Conservation (phyloP, 2,888 invertebrate genomes). For the Lampropteryx suffumata region DNA sequence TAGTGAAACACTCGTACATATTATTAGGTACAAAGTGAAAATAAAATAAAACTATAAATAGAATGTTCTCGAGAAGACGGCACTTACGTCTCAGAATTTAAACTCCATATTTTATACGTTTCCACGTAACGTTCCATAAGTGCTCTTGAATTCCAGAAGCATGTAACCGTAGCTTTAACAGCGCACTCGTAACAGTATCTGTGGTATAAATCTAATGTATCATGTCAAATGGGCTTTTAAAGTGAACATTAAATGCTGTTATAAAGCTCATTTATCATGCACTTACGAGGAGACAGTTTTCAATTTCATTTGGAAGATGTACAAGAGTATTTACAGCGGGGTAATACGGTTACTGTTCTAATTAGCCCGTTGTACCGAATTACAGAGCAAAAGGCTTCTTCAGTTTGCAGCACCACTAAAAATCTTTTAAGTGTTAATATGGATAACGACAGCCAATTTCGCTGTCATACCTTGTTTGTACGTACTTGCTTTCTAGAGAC, state of each 20-base stretch:
- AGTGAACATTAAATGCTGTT: constrained; percentile 9
- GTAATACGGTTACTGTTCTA: no score
- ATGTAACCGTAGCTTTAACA: constrained; percentile 21
- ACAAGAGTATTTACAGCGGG: not conserved
- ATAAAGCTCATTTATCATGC: constrained; percentile 7
- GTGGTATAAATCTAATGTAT: constrained; percentile 17
- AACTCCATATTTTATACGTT: constrained; percentile 27
- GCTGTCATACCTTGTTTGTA: no score
- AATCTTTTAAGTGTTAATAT: no score
- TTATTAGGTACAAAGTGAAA: no score
- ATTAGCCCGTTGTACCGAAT: no score
- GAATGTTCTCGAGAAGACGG: constrained; percentile 3
- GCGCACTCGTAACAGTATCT: constrained; percentile 9
- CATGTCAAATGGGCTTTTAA: constrained; percentile 12
- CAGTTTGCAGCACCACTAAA: no score
- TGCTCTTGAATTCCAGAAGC: constrained; percentile 19
- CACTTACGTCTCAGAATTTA: constrained; percentile 19
- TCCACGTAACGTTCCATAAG: constrained; percentile 21
- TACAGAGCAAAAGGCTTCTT: no score
- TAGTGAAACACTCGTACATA: no score
- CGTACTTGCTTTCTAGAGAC: no score
- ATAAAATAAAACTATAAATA: constrained; percentile 11
- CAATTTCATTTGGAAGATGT: not conserved
- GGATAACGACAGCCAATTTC: no score
- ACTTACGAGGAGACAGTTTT: not conserved